These are phyloP conservation scores for Sebastolobus altivelis DNA, from an alignment of 2,797 vertebrate genomes.

Conservation along the genomic window DNA sequence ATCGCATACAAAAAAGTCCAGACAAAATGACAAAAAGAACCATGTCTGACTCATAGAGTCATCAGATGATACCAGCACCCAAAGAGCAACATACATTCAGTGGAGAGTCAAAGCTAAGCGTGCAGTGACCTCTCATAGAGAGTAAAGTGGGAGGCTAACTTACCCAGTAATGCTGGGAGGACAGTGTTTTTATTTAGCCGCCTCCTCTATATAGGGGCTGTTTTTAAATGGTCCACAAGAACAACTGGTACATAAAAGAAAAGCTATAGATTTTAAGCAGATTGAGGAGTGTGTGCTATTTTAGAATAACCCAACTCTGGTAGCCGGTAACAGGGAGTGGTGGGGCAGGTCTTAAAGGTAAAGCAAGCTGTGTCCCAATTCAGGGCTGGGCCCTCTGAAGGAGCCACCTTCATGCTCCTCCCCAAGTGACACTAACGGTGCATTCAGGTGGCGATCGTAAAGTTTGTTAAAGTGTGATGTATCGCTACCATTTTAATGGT, in stretches of 20 bases:
- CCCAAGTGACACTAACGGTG: not conserved
- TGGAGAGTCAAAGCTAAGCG: not conserved
- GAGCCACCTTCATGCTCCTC: not conserved
- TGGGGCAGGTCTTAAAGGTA: not conserved
- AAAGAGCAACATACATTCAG: not conserved
- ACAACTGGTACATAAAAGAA: conserved; percentile 4
- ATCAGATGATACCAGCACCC: not conserved
- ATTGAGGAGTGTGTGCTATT: conserved; percentile 12
- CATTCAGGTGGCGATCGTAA: not conserved
- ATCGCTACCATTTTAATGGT: not conserved
- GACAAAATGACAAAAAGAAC: conserved; percentile 4
- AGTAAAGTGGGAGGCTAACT: conserved; percentile 14
- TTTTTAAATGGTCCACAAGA: conserved; percentile 2
- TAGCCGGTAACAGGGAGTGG: not conserved
- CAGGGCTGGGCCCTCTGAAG: not conserved
- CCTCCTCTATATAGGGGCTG: not conserved
- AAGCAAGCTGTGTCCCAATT: not conserved
- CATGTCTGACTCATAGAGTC: conserved; percentile 49
- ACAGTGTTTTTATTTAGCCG: not conserved
- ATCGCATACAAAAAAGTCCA: not conserved
- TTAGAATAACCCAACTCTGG: not conserved
- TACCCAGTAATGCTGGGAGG: not conserved
- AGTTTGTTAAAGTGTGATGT: not conserved
- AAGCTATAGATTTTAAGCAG: not conserved
- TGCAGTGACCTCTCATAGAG: conserved; percentile 49